These are phyloP conservation scores for Aythya baeri DNA, from an alignment of 2,113 vertebrate species.

Conservation along the genomic window DNA sequence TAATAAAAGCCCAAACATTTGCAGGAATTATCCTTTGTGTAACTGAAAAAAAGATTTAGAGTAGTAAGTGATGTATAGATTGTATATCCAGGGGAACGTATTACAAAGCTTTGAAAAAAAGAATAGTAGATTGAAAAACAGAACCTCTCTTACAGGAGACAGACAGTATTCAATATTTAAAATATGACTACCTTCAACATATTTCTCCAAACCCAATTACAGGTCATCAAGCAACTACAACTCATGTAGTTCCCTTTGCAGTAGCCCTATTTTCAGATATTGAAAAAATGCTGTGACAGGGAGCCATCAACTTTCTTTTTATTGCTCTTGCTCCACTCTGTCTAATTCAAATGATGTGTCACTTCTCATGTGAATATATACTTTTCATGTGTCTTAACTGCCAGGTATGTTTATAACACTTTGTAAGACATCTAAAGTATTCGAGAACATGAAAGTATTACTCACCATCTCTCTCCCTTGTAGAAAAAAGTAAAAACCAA, in stretches of 20 bases:
- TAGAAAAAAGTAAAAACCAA: background rate
- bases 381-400: background rate
- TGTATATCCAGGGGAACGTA: accelerated
- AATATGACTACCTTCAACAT: background rate
- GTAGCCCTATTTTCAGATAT: background rate
- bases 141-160: background rate
- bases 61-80: background rate
- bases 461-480: background rate
- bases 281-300: background rate
- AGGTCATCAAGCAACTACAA: background rate
- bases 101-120: background rate
- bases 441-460: background rate
- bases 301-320: background rate
- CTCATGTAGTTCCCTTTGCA: background rate
- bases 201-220: background rate
- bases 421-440: background rate
- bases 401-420: background rate
- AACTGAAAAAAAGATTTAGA: background rate
- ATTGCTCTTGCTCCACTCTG: background rate
- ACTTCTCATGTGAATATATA: background rate
- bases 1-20: background rate
- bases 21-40: background rate
- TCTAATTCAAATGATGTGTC: background rate
- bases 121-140: background rate
- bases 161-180: background rate